Evolutionary conservation across 2,797 vertebrate genomes (phyloP), one percentile per base, ranked within the genome.

Genomic region (Chaunax sp.): DNA sequence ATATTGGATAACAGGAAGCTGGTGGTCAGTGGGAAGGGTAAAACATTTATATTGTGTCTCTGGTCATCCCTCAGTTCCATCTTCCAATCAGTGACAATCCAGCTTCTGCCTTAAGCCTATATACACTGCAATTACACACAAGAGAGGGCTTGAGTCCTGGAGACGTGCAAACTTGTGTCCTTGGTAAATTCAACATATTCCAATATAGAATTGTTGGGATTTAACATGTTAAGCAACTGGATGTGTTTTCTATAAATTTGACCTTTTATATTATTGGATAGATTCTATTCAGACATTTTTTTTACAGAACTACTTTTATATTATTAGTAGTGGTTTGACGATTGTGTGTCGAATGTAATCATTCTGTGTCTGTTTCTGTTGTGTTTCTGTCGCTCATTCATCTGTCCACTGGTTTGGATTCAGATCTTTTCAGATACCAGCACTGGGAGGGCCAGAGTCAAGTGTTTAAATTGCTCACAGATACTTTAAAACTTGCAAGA

Each of bases 1-100:
- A 69, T 40, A 1, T 85, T 90, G 72, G 73, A 69, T 83, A 87
- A 89, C 74, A 85, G 60, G 20, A 75, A 75, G 68, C 72, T 69
- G 50, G 60, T 75, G 61, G 68, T 80, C 76, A 79, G 35, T 47
- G 51, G 45, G 41, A 47, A 72, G 60, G 26, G 43, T 74, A 50
- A 74, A 81, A 66, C 54, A 62, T 56, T 76, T 30, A 65, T 55
- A 69, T 77, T 20, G 30, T 78, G 55, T 87, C 69, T 82, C 57
- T 65, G 60, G 64, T 72, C 64, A 19, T 60, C 55, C 64, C 43
- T 65, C 57, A 28, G 49, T 20, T 45, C 52, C 30, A 28, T 75
- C 75, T 51, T 69, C 60, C 46, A 73, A 68, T 77, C 46, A 55
- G 22, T 37, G 19, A 25, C 15, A 69, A 57, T 56, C 46, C 56